Conservation (phyloP, 2,113 vertebrate genomes). For the Agelaius tricolor region DNA sequence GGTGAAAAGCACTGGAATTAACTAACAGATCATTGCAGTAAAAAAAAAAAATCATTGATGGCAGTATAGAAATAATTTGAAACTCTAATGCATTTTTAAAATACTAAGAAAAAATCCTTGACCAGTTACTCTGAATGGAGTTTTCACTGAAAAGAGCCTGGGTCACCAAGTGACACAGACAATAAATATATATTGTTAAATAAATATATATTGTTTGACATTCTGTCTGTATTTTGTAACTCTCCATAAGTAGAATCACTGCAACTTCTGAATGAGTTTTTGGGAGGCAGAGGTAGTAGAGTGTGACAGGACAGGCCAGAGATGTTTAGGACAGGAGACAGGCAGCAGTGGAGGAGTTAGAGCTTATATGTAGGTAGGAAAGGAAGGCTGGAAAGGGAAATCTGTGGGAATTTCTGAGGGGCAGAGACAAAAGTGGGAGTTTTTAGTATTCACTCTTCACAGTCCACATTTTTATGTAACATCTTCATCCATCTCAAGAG, state of each 20-base stretch:
- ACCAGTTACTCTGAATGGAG: background rate
- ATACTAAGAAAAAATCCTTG: background rate
- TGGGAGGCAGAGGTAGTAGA: background rate
- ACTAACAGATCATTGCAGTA: background rate
- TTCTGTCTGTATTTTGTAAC: background rate
- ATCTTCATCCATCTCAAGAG: background rate
- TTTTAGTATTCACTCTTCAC: background rate
- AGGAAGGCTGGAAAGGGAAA: background rate
- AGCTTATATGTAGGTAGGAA: background rate
- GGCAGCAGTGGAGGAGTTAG: rapidly evolving
- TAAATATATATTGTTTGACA: background rate
- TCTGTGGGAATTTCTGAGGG: background rate
- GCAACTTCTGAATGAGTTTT: background rate
- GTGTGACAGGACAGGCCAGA: background rate
- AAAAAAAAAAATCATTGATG: background rate
- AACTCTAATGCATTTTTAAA: background rate
- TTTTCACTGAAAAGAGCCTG: background rate
- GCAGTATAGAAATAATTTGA: background rate
- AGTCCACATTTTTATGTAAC: background rate
- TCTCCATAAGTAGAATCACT: background rate
- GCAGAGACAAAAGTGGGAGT: background rate
- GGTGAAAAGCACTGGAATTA: background rate
- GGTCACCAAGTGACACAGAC: background rate
- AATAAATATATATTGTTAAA: too few relatives aligned
- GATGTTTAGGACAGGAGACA: background rate